Conservation (phyloP, 1,140 invertebrate species). For the Oryctes rhinoceros region DNA sequence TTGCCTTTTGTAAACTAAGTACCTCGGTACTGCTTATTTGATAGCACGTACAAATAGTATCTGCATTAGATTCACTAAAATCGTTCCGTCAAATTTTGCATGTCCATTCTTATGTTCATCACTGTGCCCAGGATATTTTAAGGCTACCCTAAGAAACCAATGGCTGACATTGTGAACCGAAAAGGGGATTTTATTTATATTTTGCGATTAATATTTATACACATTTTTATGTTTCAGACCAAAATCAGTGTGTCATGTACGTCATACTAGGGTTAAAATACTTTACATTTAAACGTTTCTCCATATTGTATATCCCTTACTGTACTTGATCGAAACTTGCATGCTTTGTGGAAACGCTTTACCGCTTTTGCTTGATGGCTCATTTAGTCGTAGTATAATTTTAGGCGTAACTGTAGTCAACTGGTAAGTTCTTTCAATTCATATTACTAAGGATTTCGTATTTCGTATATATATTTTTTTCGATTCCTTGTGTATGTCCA, state of each 20-base stretch:
- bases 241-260: constrained; percentile 27
- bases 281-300: constrained; percentile 9
- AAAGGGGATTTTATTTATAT: neutral
- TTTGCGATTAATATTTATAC: constrained; percentile 6
- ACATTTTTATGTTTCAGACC: constrained; percentile 28
- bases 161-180: neutral
- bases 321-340: constrained; percentile 27
- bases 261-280: constrained; percentile 29
- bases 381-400: constrained; percentile 29
- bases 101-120: neutral
- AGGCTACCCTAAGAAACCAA: neutral
- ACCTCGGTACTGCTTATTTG: no score
- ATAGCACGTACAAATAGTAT: no score
- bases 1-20: no score
- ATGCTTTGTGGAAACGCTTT: constrained; percentile 24
- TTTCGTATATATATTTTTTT: neutral
- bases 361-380: constrained; percentile 31
- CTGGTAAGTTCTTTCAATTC: constrained; percentile 26
- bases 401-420: constrained; percentile 9
- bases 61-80: no score
- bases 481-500: neutral
- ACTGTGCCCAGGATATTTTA: neutral
- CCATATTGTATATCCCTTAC: neutral
- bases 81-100: neutral
- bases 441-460: neutral